Percentiles rank a stretch among this genome's conserved stretches.
These are phyloP conservation scores for Cremastobaeus sp. DNA, from an alignment of 2,888 invertebrate genomes.

Conservation along the genomic window DNA sequence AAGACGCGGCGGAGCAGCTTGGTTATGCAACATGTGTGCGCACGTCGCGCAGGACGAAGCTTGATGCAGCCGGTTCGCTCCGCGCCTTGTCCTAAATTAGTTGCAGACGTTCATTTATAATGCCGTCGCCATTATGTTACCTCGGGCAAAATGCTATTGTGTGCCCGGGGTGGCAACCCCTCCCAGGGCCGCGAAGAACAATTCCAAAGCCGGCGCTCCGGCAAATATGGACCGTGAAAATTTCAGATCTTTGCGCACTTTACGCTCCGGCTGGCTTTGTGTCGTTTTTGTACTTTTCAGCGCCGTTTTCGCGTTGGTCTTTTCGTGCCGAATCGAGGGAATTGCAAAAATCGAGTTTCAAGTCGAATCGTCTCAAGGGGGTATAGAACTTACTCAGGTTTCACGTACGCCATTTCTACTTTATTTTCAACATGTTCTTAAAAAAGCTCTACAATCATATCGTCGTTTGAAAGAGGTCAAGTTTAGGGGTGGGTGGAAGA, in stretches of 20 bases:
- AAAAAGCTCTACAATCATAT: no score
- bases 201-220: slow-evolving; percentile 53
- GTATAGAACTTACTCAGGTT: no score
- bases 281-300: slow-evolving; percentile 41
- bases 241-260: slow-evolving; percentile 67
- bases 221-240: slow-evolving; percentile 71
- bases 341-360: no score
- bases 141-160: slow-evolving; percentile 71
- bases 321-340: no score
- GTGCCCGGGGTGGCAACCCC: slow-evolving; percentile 51
- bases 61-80: slow-evolving; percentile 52
- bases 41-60: slow-evolving; percentile 39
- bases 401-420: no score
- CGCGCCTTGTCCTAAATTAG: slow-evolving; percentile 71
- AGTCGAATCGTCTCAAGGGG: no score
- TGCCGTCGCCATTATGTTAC: slow-evolving; percentile 70
- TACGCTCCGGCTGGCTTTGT: slow-evolving; percentile 64
- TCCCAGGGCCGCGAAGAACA: slow-evolving; percentile 47
- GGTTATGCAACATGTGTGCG: slow-evolving; percentile 54
- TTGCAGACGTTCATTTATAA: slow-evolving; percentile 76
- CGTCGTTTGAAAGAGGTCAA: no score
- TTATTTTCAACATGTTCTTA: no score
- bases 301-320: not conserved
- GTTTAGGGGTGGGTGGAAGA: no score
- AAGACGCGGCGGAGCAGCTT: slow-evolving; percentile 20